Evolutionary conservation across 2,113 vertebrate genomes (phyloP), one percentile per base, ranked within the genome.

Genomic region (Macroglossus sobrinus): DNA sequence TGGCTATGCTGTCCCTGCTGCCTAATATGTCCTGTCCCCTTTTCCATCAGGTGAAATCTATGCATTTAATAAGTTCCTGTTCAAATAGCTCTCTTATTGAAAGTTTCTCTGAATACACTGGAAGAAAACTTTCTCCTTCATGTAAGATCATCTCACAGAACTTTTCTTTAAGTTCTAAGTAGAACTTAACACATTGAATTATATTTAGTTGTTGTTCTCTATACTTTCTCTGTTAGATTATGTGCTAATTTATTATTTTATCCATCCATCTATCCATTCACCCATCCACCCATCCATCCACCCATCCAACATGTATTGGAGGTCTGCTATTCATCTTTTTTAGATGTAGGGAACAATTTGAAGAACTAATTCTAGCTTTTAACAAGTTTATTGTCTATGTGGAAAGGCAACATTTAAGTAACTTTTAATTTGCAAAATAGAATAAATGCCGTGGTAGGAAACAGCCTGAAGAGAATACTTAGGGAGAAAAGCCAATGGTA

Each of bases 381-480:
- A 74, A 53, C 66, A 82, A 89, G 22, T 66, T 74, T n/a, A 63
- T 75, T 74, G 26, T 47, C 26, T 53, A 61, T 4, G 5, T 13
- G 8, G 24, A 76, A 15, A 80, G 5, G 24, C 11, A 69, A 53
- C 24, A 64, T 88, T 59, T 33, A 80, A 84, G 38, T 30, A 15
- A n/a, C 74, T 63, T 86, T 93, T 74, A 55, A 82, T 86, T 91
- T 82, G 40, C 81, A 91, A 91, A 71, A 72, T 21, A 81, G 19
- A 18, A 19, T 74, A 47, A 80, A 15, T 33, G n/a, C 26, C 0
- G 0, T 75, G 4, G 35, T 59, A 71, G 26, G 81, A 11, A 78
- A 28, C 2, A 28, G 8, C 38, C 12, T 24, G 13, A 16, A 63
- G 66, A 40, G 33, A 91, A 76, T 50, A 68, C 50, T 18, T 28